Evolutionary conservation across 2,113 vertebrate species (phyloP), one percentile per base, ranked within the genome.

Genomic region (Carassius auratus): DNA sequence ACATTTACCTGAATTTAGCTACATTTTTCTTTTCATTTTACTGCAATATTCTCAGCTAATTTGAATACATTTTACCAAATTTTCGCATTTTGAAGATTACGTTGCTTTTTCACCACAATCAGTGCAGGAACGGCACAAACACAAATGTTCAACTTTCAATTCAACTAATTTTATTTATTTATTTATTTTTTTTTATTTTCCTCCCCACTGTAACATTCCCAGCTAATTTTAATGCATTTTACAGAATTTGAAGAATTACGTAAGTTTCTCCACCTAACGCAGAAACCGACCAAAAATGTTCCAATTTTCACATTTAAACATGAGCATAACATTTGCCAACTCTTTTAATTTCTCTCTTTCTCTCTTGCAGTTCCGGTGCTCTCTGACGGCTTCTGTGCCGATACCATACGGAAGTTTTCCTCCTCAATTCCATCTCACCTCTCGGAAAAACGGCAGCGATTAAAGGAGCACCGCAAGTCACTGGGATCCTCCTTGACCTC

Each of bases 371-470:
- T 87, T 30, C 52, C 73, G 12, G 50, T 73, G 33, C 71, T 87
- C 76, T 84, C 76, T 14, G 84, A 64, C 17, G 78, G 73, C 73
- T 86, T 74, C 38, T 76, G 81, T 23, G 30, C 4, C 1, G 81
- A 83, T 69, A 74, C 75, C 50, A 71, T 69, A 76, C 45, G n/a
- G 71, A 90, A 75, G 71, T 74, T 23, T 55, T 73, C 77, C 23
- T 57, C 61, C 23, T 8, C 80, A 21, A 71, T 36, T 91, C 94
- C 94, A 89, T 93, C 95, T 81, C 94, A 95, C 92, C 95, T 95
- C 92, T 94, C 95, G 92, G 96, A 96, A 93, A 97, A 97, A 89
- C 95, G 96, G 85, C 96, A 95, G 93, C 96, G 94, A 94, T 94
- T 96, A 92, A 96, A 94, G 94, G 97, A 97, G 91, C 95, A 87